A percentile compares a stretch with the other conserved stretches of the same genome.
Conservation (phyloP, 2,888 invertebrate genomes). For the Cephus rjabovi region DNA sequence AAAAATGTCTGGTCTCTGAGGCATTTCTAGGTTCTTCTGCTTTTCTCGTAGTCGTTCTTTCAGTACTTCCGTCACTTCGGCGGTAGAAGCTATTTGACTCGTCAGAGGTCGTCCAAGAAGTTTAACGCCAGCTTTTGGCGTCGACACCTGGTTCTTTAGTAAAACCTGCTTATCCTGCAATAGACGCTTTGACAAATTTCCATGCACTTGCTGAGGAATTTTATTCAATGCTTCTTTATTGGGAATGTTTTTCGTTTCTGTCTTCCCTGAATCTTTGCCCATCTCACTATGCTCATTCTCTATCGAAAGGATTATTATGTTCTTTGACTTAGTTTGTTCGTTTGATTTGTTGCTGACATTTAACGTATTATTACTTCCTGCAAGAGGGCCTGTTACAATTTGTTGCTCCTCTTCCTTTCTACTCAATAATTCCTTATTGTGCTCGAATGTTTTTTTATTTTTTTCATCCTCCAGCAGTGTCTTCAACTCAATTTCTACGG, state of each 20-base stretch:
- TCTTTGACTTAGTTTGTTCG: conserved; percentile 1
- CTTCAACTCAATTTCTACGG: conserved; percentile 57
- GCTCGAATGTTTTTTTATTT: conserved; percentile 12
- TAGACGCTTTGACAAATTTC: background rate
- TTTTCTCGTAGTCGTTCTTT: conserved; percentile 68
- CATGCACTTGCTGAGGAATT: background rate
- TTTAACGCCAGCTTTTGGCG: conserved; percentile 11
- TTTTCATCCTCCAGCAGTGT: conserved; percentile 54
- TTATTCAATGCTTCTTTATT: background rate
- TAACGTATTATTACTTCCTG: background rate
- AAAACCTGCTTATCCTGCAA: background rate
- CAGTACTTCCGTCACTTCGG: conserved; percentile 70
- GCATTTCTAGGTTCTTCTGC: conserved; percentile 63
- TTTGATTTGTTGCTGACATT: background rate
- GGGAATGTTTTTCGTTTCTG: background rate
- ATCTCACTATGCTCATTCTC: background rate
- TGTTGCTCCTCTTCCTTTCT: background rate
- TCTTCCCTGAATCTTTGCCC: background rate
- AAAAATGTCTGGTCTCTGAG: conserved; percentile 66
- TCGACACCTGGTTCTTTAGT: background rate
- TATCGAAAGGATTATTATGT: background rate
- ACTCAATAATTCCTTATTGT: background rate
- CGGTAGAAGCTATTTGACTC: conserved; percentile 70
- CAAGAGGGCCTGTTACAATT: background rate
- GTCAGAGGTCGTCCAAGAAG: conserved; percentile 63